phyloP scores from a whole-genome alignment of 1,140 invertebrate genomes.

The Aphidius gifuensis region DNA sequence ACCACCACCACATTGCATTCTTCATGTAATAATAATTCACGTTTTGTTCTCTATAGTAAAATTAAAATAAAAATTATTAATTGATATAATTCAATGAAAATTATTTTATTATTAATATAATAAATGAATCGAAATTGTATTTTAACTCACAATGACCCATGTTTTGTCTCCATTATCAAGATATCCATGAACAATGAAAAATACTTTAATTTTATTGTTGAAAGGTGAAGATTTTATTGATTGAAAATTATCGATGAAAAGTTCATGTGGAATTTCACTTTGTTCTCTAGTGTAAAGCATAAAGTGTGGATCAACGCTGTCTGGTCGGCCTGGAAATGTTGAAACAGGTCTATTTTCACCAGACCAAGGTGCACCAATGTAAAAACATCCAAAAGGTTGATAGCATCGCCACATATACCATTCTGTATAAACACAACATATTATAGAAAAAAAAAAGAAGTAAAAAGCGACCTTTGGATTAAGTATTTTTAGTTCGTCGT shows the following conservation, averaged over 20 bases:
- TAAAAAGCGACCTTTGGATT: too few species aligned
- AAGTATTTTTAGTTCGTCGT: too few species aligned
- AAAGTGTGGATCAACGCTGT: slow-evolving; percentile 59
- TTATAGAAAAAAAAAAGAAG: too few species aligned
- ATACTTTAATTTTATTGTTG: slow-evolving; percentile 63
- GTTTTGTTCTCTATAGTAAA: slow-evolving; percentile 56
- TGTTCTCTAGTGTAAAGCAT: slow-evolving; percentile 58
- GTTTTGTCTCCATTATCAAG: slow-evolving; percentile 74
- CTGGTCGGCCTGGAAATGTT: slow-evolving; percentile 68
- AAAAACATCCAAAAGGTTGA: slow-evolving; percentile 79
- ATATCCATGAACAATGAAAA: slow-evolving; percentile 81
- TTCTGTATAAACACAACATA: slow-evolving; percentile 32
- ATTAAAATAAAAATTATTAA: background rate
- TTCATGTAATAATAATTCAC: slow-evolving; percentile 65
- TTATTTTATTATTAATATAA: slow-evolving; percentile 11
- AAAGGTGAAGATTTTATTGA: slow-evolving; percentile 61
- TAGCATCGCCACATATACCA: slow-evolving; percentile 65
- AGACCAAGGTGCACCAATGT: slow-evolving; percentile 76
- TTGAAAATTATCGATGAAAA: slow-evolving; percentile 64
- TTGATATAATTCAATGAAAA: background rate
- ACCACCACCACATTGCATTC: slow-evolving; percentile 74
- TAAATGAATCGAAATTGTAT: slow-evolving; percentile 31
- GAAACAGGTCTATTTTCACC: slow-evolving; percentile 73
- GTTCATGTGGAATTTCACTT: slow-evolving; percentile 56
- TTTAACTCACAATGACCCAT: slow-evolving; percentile 63